A percentile compares a stretch with the other conserved stretches of the same genome.
These are phyloP conservation scores for Serranus cabrilla DNA, from an alignment of 2,797 vertebrate species.

Conservation along the genomic window DNA sequence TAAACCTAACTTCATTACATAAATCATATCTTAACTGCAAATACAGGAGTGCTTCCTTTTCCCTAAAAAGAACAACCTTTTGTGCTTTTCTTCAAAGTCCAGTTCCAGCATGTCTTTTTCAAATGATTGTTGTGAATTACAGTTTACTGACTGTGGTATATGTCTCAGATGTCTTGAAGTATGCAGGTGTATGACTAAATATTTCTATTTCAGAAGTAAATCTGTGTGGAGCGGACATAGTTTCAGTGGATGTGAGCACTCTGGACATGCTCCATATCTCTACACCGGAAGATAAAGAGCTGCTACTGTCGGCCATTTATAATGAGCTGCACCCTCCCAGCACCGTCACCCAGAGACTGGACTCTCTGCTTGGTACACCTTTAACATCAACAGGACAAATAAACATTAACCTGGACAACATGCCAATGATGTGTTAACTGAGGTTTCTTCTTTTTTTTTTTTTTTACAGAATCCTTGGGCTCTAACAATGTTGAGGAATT, in stretches of 20 bases:
- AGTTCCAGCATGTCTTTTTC: not conserved
- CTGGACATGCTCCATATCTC: constrained; percentile 81
- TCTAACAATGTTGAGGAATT: constrained; percentile 70
- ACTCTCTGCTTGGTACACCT: constrained; percentile 78
- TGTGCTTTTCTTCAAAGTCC: not conserved
- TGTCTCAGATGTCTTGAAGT: not conserved
- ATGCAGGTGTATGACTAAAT: constrained; percentile 18
- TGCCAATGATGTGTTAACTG: not conserved
- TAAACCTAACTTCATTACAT: constrained; percentile 3
- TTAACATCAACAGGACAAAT: not conserved
- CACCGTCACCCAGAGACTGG: constrained; percentile 69
- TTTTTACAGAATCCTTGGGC: constrained; percentile 58
- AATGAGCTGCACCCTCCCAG: constrained; percentile 83
- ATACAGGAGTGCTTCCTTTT: not conserved
- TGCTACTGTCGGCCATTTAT: constrained; percentile 84
- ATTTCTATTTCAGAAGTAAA: constrained; percentile 76
- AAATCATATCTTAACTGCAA: constrained; percentile 11
- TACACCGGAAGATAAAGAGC: constrained; percentile 81
- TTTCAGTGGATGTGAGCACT: constrained; percentile 77
- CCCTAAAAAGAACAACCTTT: too few relatives aligned
- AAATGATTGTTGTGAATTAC: too few relatives aligned
- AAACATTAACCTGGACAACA: not conserved
- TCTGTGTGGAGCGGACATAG: constrained; percentile 83
- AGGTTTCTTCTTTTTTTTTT: constrained; percentile 10
- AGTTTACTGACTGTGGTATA: too few relatives aligned